A percentile compares a stretch with the other conserved stretches of the same genome.
Conservation (phyloP, 2,797 vertebrate species). For the Salmo trutta region DNA sequence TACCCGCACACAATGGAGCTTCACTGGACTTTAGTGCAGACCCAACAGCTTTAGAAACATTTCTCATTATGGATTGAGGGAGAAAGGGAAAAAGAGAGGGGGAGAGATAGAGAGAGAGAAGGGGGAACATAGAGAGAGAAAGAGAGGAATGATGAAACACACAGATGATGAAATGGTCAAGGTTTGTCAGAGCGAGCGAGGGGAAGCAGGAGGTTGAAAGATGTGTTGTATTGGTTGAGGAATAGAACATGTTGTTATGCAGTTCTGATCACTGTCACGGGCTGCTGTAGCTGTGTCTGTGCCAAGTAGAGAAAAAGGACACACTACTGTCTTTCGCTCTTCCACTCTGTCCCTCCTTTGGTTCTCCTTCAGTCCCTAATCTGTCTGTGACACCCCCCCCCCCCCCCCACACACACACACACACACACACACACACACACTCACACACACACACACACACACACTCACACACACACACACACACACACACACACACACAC, state of each 20-base stretch:
- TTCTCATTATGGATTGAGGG: not conserved
- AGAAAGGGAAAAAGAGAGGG: not conserved
- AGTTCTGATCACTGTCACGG: slow-evolving; percentile 64
- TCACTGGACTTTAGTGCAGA: slow-evolving; percentile 33
- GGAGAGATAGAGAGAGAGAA: slow-evolving; percentile 30
- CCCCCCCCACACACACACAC: not conserved
- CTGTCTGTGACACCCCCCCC: not conserved
- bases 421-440: not conserved
- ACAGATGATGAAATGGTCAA: not conserved
- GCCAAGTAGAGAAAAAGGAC: not conserved
- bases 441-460: not conserved
- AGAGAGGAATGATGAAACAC: slow-evolving; percentile 28
- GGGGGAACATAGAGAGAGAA: slow-evolving; percentile 27
- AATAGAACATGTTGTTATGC: slow-evolving; percentile 62
- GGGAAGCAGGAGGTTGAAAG: slow-evolving; percentile 29
- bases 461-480: slow-evolving; percentile 20
- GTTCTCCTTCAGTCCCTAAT: not conserved
- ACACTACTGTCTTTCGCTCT: not conserved
- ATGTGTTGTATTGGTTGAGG: slow-evolving; percentile 41
- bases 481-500: slow-evolving; percentile 24
- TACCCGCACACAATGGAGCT: slow-evolving; percentile 52
- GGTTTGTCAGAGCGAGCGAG: slow-evolving; percentile 10
- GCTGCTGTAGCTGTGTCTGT: slow-evolving; percentile 13
- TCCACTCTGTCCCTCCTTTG: not conserved
- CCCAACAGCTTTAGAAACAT: not conserved